Base-by-base conservation (phyloP, 2,797 vertebrate genomes). In the Triplophysa yarkandensis region DNA sequence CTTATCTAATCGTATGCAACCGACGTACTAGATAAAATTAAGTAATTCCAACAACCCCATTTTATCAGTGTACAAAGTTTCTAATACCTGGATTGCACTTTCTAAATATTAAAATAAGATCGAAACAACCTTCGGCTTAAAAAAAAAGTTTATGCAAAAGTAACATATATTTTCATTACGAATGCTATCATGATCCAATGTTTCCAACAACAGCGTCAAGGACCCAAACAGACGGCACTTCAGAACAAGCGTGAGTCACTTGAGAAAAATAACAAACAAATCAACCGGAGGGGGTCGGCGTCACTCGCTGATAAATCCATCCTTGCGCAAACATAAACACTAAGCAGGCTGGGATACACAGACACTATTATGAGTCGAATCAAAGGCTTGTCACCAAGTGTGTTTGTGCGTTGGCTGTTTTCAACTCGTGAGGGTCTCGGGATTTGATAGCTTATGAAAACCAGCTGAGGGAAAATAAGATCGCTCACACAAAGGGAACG, bases 301-400 rank as follows among this genome's bases (percentile, higher is more conserved):
- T 74, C 77, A 74, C 60, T 6, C 17, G 9, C 25, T 44, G 64
- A 78, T 62, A 46, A 63, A 19, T 74, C 36, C 64, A n/a, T 36
- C 55, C 46, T 44, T 14, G 28, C 57, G 55, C 55, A 62, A 16
- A 36, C 64, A 55, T 30, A 77, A 72, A 77, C 76, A 19, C 55
- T 13, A 19, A 48, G 25, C 48, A 39, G 52, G 73, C 69, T 71
- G 69, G 50, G 62, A 77, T 61, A 67, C 44, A 52, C n/a, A 30
- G 43, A 73, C 66, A 75, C 54, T 57, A 41, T 46, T 74, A 58
- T 67, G 63, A 16, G 72, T n/a, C 25, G 21, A 68, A 68, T 75
- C 72, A 75, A 75, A 75, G 72, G 63, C 72, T 50, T 75, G 72
- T 74, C 70, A 78, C 17, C 70, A 74, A 78, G 65, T 50, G 63